These are phyloP conservation scores for Cheilosia grossa DNA, from an alignment of 2,888 invertebrate genomes.

Conservation along the genomic window DNA sequence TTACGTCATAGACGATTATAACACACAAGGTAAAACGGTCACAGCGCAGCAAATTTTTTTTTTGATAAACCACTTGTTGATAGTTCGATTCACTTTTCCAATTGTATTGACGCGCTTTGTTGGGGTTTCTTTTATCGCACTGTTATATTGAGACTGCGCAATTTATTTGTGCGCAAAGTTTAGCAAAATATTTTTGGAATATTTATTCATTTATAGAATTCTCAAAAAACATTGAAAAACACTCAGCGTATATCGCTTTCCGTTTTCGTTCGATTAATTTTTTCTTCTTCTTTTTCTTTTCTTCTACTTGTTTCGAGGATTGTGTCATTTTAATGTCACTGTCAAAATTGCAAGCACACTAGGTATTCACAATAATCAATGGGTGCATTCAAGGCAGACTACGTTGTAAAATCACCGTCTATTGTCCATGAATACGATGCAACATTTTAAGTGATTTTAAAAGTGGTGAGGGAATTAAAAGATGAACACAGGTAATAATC, in stretches of 20 bases:
- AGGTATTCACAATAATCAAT: constrained; percentile 53
- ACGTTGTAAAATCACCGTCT: too few relatives aligned
- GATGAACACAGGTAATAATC: too few relatives aligned
- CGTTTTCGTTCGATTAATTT: constrained; percentile 67
- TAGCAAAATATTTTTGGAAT: constrained; percentile 25
- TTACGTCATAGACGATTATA: constrained; percentile 74
- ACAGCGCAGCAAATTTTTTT: constrained; percentile 57
- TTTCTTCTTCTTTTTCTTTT: constrained; percentile 7
- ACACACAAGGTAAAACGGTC: constrained; percentile 66
- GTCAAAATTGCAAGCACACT: constrained; percentile 15
- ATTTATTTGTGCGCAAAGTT: constrained; percentile 17
- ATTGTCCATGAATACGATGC: too few relatives aligned
- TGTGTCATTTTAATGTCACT: constrained; percentile 51
- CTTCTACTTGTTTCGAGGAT: constrained; percentile 1
- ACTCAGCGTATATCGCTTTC: constrained; percentile 53
- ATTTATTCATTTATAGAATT: constrained; percentile 43
- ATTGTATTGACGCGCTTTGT: constrained; percentile 10
- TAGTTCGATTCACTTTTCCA: constrained; percentile 26
- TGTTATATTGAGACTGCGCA: not conserved
- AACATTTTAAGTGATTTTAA: too few relatives aligned
- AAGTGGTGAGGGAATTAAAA: too few relatives aligned
- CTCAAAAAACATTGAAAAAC: constrained; percentile 58
- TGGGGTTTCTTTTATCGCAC: not conserved
- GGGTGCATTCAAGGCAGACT: not conserved
- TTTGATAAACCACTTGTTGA: constrained; percentile 69